Percentiles rank a stretch among this genome's conserved stretches.
phyloP scores from a whole-genome alignment of 2,888 invertebrate genomes.

The Marronus borbonicus region DNA sequence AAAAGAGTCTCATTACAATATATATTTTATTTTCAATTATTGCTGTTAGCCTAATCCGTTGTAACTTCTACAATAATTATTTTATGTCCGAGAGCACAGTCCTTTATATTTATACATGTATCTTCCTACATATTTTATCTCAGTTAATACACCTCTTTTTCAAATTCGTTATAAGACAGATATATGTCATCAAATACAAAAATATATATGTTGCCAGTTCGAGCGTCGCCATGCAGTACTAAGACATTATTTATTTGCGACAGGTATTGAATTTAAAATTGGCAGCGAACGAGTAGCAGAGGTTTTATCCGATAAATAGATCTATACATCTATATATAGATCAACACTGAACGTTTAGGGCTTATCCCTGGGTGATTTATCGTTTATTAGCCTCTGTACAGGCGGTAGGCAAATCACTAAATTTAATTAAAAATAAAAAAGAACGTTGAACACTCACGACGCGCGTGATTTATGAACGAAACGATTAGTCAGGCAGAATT shows the following conservation, averaged over 20 bases:
- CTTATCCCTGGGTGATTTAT: conserved; percentile 23
- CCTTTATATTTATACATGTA: no score
- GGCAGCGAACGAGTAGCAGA: background rate
- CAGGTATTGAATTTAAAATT: conserved; percentile 22
- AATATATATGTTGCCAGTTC: no score
- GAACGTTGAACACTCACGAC: conserved; percentile 1
- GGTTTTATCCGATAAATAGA: conserved; percentile 1
- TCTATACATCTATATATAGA: conserved; percentile 8
- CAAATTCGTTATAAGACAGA: no score
- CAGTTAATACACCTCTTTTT: no score
- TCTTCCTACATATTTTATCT: no score
- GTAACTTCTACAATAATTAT: no score
- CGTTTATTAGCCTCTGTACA: conserved; percentile 9
- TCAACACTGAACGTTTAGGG: conserved; percentile 1
- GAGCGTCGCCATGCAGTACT: background rate
- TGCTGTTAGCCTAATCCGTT: no score
- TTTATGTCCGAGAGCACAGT: background rate
- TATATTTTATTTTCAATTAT: background rate
- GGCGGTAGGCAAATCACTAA: conserved; percentile 17
- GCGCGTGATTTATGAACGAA: conserved; percentile 18
- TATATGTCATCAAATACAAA: no score
- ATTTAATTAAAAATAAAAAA: conserved; percentile 27
- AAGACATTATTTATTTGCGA: conserved; percentile 15
- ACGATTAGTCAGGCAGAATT: conserved; percentile 22
- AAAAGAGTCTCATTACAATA: background rate